phyloP scores from a whole-genome alignment of 2,888 invertebrate genomes.

The Mongoloraphidia duomilia region DNA sequence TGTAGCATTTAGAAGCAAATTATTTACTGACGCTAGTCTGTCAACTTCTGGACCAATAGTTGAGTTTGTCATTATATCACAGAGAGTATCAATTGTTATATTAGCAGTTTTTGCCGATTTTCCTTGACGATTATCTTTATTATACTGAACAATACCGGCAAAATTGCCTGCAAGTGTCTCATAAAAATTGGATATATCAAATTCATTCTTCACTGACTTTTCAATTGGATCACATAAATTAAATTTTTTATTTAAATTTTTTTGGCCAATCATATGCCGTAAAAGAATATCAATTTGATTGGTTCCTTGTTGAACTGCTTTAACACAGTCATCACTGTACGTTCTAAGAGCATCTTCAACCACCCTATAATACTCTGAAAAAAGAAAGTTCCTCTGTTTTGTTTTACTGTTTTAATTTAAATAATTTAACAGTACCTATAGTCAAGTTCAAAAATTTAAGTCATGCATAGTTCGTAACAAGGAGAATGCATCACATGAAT shows the following conservation, averaged over 20 bases:
- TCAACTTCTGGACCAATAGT: conserved; percentile 45
- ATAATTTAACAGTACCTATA: too few relatives aligned
- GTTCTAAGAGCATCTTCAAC: conserved; percentile 60
- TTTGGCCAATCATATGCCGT: conserved; percentile 42
- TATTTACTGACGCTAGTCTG: conserved; percentile 60
- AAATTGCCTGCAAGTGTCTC: conserved; percentile 73
- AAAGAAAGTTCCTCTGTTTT: not conserved
- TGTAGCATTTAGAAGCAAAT: conserved; percentile 46
- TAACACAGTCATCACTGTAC: conserved; percentile 52
- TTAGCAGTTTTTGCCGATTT: conserved; percentile 41
- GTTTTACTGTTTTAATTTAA: not conserved
- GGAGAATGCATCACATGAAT: too few relatives aligned
- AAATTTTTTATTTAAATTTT: conserved; percentile 55
- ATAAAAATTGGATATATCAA: conserved; percentile 68
- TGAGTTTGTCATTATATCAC: conserved; percentile 55
- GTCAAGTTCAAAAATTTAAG: too few relatives aligned
- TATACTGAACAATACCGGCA: conserved; percentile 87
- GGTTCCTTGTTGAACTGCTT: conserved; percentile 48
- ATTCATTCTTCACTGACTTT: conserved; percentile 36
- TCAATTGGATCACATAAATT: conserved; percentile 63
- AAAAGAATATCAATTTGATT: conserved; percentile 49
- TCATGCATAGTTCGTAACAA: too few relatives aligned
- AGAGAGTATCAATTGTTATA: conserved; percentile 68
- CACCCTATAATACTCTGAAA: conserved; percentile 66
- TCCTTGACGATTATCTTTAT: conserved; percentile 74